Percentiles rank a stretch among this genome's conserved stretches.
Evolutionary conservation across 1,140 invertebrate species (phyloP).

Genomic region (Drosophila tristis): DNA sequence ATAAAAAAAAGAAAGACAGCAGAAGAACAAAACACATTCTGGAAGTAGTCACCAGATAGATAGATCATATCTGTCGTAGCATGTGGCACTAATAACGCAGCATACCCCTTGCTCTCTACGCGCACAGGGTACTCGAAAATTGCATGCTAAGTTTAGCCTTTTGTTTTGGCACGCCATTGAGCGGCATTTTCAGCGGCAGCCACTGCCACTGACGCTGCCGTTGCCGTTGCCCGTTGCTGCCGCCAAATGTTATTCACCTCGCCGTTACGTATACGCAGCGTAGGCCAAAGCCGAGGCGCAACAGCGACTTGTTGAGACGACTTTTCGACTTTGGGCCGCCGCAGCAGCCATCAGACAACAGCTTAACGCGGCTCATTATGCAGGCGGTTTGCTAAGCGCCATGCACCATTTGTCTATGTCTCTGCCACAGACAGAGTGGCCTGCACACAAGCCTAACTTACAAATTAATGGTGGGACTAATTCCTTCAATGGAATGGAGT

Average conservation of each 20-base stretch:
- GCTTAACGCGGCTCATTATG: constrained; percentile 46
- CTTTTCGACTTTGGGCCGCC: constrained; percentile 46
- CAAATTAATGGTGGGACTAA: constrained; percentile 24
- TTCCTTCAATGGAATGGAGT: background rate
- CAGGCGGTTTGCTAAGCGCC: constrained; percentile 33
- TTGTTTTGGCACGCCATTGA: constrained; percentile 81
- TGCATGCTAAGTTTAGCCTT: constrained; percentile 82
- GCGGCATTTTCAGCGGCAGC: constrained; percentile 62
- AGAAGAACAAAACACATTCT: too few species aligned
- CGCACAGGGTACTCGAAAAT: constrained; percentile 14
- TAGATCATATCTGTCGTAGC: too few species aligned
- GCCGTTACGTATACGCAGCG: constrained; percentile 70
- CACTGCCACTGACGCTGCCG: too few species aligned
- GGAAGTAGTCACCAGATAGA: too few species aligned
- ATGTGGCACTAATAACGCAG: too few species aligned
- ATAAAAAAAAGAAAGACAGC: too few species aligned
- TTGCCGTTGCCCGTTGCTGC: background rate
- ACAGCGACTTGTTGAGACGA: constrained; percentile 69
- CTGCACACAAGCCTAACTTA: constrained; percentile 39
- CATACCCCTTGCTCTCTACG: too few species aligned
- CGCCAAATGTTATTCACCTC: constrained; percentile 76
- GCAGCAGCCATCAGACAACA: background rate
- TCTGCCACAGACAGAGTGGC: background rate
- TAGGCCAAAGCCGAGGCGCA: constrained; percentile 13
- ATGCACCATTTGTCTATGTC: constrained; percentile 23